A percentile compares a stretch with the other conserved stretches of the same genome.
Evolutionary conservation across 2,797 vertebrate species (phyloP).

Genomic region (Pogonophryne albipinna): DNA sequence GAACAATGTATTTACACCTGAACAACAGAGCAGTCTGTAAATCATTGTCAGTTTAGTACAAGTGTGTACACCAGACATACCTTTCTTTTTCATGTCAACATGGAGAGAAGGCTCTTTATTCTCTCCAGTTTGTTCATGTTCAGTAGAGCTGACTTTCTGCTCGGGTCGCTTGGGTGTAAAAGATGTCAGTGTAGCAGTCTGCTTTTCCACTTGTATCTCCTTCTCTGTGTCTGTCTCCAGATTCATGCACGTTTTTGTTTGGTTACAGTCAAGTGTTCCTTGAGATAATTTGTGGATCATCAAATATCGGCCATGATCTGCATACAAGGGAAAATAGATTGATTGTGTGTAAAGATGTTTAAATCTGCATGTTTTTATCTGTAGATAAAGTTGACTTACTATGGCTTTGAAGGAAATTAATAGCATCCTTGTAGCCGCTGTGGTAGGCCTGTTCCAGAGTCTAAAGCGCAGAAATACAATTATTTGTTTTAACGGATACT

Average conservation of each 20-base stretch:
- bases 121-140: neutral
- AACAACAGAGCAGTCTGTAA: neutral
- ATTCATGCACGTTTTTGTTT: neutral
- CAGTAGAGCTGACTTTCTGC: neutral
- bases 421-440: constrained; percentile 88
- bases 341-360: neutral
- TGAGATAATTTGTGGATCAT: neutral
- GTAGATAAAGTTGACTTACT: constrained; percentile 78
- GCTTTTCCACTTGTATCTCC: constrained; percentile 23
- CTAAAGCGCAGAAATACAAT: constrained; percentile 71
- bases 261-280: neutral
- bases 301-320: constrained; percentile 55
- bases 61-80: constrained; percentile 35
- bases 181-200: constrained; percentile 9
- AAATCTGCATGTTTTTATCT: neutral
- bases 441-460: constrained; percentile 86
- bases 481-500: neutral
- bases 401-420: constrained; percentile 85
- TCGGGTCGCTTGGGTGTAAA: neutral
- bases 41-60: neutral
- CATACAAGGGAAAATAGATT: neutral
- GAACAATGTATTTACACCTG: neutral
- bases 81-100: constrained; percentile 57
- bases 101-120: constrained; percentile 12
- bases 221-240: constrained; percentile 15